Base-by-base conservation (phyloP, 2,113 vertebrate genomes). In the Eulemur macaco region DNA sequence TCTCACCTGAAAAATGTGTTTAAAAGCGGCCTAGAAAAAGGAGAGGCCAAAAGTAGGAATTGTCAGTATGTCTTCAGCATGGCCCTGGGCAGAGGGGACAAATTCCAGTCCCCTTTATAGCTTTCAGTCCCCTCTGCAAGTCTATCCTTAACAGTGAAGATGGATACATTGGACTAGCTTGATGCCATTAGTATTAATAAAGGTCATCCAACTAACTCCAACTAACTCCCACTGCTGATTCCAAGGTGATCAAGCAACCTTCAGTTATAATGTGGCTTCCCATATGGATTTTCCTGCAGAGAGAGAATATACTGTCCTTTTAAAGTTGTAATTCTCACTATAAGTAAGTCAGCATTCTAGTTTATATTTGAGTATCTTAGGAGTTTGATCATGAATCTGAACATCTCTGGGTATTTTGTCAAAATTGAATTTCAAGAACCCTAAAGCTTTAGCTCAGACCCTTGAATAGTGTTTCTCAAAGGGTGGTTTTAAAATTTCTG, bases 351-450 rank as follows among this genome's bases (percentile, higher is more conserved):
- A 63, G 29, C 8, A 54, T 63, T 80, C 13, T 85, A n/a, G 58
- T 50, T 85, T 94, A 42, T 82, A 82, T 95, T 63, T 81, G 74
- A n/a, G n/a, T 77, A 76, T 82, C 50, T 94, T 86, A 86, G 60
- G 17, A 78, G 6, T 83, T 86, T 76, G 45, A 29, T 82, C 71
- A 47, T 31, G 42, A 92, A 77, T 92, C 78, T 82, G 66, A 94
- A 88, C 25, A 39, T 81, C 42, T 94, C 39, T 86, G 37, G 25
- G 31, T 80, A 52, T 91, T 83, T n/a, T 74, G 42, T 88, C 34
- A 54, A 91, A 52, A 50, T 0, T 50, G 37, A 39, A 60, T 91
- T 80, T 96, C 86, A 86, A 94, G 66, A 92, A 69, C 23, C 39
- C 34, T 69, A 81, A 69, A 39, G n/a, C 29, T 56, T 77, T 66